Percentiles rank a stretch among this genome's conserved stretches.
These are phyloP conservation scores for Coturnix japonica DNA, from an alignment of 2,113 vertebrate species.

Conservation along the genomic window DNA sequence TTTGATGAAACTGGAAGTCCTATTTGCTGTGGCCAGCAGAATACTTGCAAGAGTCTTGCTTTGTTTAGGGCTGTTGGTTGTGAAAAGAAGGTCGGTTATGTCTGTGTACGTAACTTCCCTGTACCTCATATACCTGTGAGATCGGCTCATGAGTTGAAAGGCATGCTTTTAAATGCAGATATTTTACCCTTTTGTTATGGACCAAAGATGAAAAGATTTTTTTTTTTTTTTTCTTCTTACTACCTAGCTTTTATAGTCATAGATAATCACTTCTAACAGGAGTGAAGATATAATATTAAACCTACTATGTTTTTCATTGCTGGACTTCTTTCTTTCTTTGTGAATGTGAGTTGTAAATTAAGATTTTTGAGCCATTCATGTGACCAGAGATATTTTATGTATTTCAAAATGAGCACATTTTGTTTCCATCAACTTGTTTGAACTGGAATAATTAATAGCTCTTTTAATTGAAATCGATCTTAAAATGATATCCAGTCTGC, in stretches of 20 bases:
- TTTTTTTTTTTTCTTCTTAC: background rate
- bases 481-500: constrained; percentile 65
- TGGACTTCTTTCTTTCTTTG: background rate
- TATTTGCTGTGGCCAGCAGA: background rate
- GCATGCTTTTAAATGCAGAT: background rate
- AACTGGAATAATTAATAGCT: constrained; percentile 63
- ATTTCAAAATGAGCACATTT: background rate
- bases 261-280: background rate
- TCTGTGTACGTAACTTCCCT: background rate
- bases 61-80: background rate
- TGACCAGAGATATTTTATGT: background rate
- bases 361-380: background rate
- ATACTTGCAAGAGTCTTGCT: background rate
- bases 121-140: background rate
- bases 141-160: background rate
- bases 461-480: constrained; percentile 64
- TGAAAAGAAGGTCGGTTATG: background rate
- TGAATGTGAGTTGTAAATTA: background rate
- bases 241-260: background rate
- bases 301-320: background rate
- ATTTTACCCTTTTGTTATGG: background rate
- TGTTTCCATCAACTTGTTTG: constrained; percentile 33
- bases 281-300: background rate
- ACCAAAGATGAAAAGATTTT: background rate
- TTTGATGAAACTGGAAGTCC: background rate